phyloP scores from a whole-genome alignment of 2,797 vertebrate species.

The Bradypodion ventrale region DNA sequence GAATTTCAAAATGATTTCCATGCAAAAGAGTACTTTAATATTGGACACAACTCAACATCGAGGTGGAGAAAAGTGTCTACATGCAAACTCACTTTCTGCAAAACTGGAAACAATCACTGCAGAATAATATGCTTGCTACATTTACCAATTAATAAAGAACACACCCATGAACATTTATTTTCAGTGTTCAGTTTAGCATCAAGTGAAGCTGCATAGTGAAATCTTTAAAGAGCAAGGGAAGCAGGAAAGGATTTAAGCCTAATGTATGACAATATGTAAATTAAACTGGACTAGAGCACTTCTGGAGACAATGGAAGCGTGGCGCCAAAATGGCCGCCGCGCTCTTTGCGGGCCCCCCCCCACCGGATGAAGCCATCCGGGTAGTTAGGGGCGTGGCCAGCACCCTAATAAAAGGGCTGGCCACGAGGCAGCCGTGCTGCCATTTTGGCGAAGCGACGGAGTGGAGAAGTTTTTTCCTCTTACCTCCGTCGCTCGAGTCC shows the following conservation, averaged over 20 bases:
- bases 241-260: neutral
- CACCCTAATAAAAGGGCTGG: too few species aligned
- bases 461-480: too few species aligned
- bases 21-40: constrained; percentile 25
- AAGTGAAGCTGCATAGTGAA: neutral
- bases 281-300: neutral
- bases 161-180: neutral
- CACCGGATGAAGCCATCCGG: too few species aligned
- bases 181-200: neutral
- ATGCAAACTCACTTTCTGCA: neutral
- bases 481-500: too few species aligned
- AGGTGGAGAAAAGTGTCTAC: constrained; percentile 9
- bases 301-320: neutral
- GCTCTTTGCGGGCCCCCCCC: too few species aligned
- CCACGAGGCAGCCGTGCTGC: too few species aligned
- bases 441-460: too few species aligned
- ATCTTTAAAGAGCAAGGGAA: neutral
- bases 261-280: constrained; percentile 4
- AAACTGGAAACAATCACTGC: constrained; percentile 14
- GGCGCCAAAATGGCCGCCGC: too few species aligned
- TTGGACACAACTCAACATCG: constrained; percentile 10
- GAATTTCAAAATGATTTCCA: constrained; percentile 49
- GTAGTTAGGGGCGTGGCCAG: too few species aligned
- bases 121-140: neutral
- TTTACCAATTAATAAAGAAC: constrained; percentile 31